Base-by-base conservation (phyloP, 2,113 vertebrate genomes). In the Paradoxurus hermaphroditus region DNA sequence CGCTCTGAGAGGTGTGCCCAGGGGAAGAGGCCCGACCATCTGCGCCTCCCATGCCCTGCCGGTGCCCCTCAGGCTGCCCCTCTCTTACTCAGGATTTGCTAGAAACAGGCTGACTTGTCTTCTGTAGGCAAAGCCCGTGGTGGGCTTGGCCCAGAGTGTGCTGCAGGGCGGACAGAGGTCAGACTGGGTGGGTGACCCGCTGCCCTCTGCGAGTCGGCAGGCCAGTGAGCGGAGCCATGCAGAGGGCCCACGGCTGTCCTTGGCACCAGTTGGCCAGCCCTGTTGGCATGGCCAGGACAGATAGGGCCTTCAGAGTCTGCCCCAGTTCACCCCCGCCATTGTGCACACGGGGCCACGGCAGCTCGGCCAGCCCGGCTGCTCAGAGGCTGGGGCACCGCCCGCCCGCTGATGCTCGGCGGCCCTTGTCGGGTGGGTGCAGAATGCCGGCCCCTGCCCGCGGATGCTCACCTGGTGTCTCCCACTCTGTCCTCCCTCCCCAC, bases 251-350 rank as follows among this genome's bases (percentile, higher is more conserved):
- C 49, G 0, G 49, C 18, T 9, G n/a, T 19, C 78, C 51, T 53
- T 12, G 29, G 62, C 49, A 23, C 49, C n/a, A 0, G 13, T 36
- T 56, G 21, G 15, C 36, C 29, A 9, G 15, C 23, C 41, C 29
- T 34, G 4, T 5, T 29, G 88, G 46, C 23, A 7, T 1, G 0
- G 25, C n/a, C 65, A 41, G 53, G 72, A 39, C 27, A 15, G 19
- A 21, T 10, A 29, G 51, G 46, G 23, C 19, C 68, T 59, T 19
- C 12, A 44, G n/a, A 12, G 67, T 29, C 39, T 27, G 51, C 25
- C 46, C 77, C 36, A 10, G 27, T 12, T 25, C 23, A 15, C 14
- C 1, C 5, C 25, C 16, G 8, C 56, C 7, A 4, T 4, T 1
- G 25, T 59, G 41, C 31, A 10, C 5, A 0, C 5, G 59, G 59